phyloP scores from a whole-genome alignment of 2,113 vertebrate species.

The Pteropus alecto region DNA sequence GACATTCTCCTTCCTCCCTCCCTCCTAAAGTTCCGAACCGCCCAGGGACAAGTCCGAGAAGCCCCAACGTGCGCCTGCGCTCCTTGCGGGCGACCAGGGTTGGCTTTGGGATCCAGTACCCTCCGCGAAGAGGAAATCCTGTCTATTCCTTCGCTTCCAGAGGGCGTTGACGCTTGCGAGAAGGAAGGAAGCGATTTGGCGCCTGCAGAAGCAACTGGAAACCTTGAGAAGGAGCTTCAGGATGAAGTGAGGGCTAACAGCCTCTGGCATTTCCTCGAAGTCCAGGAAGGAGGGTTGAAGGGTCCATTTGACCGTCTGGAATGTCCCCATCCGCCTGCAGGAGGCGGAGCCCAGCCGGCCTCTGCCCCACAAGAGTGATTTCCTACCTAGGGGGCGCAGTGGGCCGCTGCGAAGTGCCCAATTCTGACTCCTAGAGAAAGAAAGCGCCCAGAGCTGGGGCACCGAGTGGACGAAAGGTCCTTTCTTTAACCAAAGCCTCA shows the following conservation, averaged over 20 bases:
- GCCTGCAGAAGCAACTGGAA: neutral
- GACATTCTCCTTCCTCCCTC: neutral
- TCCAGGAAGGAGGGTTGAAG: too few relatives aligned
- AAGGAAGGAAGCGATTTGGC: neutral
- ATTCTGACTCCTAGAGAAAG: neutral
- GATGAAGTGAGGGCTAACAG: too few relatives aligned
- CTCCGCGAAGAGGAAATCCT: neutral
- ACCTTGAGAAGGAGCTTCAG: neutral
- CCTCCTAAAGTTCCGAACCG: neutral
- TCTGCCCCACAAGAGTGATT: fast-evolving
- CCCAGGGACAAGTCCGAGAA: neutral
- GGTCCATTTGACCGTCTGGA: fast-evolving
- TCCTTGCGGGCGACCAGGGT: neutral
- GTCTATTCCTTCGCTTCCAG: neutral
- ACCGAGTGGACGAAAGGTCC: neutral
- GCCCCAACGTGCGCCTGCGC: fast-evolving
- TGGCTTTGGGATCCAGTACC: neutral
- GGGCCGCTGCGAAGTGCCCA: fast-evolving
- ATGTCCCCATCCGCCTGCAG: neutral
- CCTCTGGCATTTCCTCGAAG: neutral
- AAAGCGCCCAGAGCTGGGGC: neutral
- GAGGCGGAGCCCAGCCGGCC: neutral
- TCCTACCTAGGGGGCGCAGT: neutral
- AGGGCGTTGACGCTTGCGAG: neutral
- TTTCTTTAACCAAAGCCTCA: neutral